Conservation (phyloP, 2,113 vertebrate genomes). For the Chamaea fasciata region DNA sequence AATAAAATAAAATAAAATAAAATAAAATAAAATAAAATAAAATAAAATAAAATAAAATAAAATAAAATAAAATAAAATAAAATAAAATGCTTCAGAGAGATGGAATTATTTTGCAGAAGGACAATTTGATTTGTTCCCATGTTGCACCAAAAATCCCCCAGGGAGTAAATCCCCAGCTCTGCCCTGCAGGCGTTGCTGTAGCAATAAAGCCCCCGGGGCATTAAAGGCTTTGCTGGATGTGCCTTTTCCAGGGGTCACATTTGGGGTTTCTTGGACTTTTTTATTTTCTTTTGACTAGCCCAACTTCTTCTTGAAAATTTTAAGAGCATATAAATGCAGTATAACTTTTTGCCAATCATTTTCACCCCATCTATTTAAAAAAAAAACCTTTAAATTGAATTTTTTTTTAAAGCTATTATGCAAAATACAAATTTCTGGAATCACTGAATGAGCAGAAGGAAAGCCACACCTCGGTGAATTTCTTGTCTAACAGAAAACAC, state of each 20-base stretch:
- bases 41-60: too few species aligned
- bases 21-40: too few species aligned
- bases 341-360: not conserved
- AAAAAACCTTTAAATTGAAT: not conserved
- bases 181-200: not conserved
- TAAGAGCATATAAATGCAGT: not conserved
- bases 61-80: too few species aligned
- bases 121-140: not conserved
- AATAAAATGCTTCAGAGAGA: not conserved
- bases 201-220: not conserved
- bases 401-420: not conserved
- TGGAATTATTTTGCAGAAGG: not conserved
- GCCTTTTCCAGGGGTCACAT: not conserved
- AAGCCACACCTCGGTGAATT: not conserved
- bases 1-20: too few species aligned
- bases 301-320: not conserved
- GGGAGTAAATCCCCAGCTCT: not conserved
- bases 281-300: not conserved
- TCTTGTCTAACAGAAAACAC: not conserved
- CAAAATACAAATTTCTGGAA: not conserved
- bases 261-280: not conserved
- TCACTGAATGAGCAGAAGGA: not conserved
- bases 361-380: not conserved
- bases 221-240: slow-evolving; percentile 28
- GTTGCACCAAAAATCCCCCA: not conserved